A percentile compares a stretch with the other conserved stretches of the same genome.
Conservation (phyloP, 2,888 invertebrate species). For the Microdon myrmicae region DNA sequence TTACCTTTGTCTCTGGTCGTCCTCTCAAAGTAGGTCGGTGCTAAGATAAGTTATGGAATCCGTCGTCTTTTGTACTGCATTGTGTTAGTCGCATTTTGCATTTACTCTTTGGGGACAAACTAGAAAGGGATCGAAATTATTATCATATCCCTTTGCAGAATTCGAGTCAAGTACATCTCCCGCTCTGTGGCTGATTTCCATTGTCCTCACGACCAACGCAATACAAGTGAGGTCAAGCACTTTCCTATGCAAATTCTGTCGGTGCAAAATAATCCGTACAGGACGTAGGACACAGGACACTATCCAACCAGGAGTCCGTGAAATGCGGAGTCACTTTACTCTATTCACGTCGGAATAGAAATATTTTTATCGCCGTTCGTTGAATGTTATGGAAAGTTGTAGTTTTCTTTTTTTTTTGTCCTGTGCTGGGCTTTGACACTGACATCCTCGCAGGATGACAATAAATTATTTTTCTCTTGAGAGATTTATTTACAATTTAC, state of each 20-base stretch:
- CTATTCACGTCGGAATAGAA: too few species aligned
- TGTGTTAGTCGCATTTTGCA: constrained; percentile 24
- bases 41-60: constrained; percentile 11
- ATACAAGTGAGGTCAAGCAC: constrained; percentile 12
- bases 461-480: constrained; percentile 43
- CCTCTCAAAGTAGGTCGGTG: constrained; percentile 26
- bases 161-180: constrained; percentile 43
- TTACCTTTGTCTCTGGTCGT: background rate
- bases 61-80: constrained; percentile 2
- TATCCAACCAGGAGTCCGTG: constrained; percentile 13
- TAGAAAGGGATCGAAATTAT: constrained; percentile 6
- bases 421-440: constrained; percentile 2
- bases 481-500: constrained; percentile 41
- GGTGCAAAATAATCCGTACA: constrained; percentile 31
- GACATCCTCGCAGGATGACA: constrained; percentile 37
- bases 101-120: constrained; percentile 12
- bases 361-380: constrained; percentile 15
- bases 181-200: constrained; percentile 22
- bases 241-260: constrained; percentile 29
- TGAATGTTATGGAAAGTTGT: constrained; percentile 22
- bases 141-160: constrained; percentile 19
- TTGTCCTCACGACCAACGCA: constrained; percentile 14
- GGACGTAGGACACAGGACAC: too few species aligned
- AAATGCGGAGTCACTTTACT: constrained; percentile 10
- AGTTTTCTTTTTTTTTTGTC: constrained; percentile 13